Conservation (phyloP, 2,113 vertebrate species). For the Tichodroma muraria region DNA sequence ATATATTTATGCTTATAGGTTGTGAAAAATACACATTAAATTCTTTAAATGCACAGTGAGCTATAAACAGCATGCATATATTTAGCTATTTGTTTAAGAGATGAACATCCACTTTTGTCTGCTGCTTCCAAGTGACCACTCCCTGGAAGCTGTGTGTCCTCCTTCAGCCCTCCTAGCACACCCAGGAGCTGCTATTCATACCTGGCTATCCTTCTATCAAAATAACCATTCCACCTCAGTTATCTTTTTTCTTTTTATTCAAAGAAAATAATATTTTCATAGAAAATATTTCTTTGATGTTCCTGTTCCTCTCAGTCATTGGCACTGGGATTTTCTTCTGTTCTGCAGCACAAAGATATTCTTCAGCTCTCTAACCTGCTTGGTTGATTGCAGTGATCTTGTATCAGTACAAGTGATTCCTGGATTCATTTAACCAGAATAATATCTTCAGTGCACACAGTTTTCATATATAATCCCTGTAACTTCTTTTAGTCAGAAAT, state of each 20-base stretch:
- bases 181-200: neutral
- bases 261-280: neutral
- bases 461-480: neutral
- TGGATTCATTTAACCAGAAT: neutral
- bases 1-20: neutral
- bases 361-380: neutral
- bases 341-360: neutral
- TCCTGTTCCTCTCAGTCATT: neutral
- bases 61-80: neutral
- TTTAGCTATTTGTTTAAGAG: neutral
- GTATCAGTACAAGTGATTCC: neutral
- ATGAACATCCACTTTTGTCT: neutral
- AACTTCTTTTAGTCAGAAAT: neutral
- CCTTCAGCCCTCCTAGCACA: neutral
- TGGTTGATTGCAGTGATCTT: neutral
- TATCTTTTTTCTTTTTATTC: neutral
- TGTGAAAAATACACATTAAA: neutral
- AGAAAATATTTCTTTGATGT: neutral
- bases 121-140: neutral
- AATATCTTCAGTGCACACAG: neutral
- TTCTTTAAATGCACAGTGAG: neutral
- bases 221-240: neutral
- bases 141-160: neutral
- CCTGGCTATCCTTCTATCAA: neutral
- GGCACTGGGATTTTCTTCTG: neutral